These are phyloP conservation scores for Chromis chromis DNA, from an alignment of 2,797 vertebrate genomes.

Conservation along the genomic window DNA sequence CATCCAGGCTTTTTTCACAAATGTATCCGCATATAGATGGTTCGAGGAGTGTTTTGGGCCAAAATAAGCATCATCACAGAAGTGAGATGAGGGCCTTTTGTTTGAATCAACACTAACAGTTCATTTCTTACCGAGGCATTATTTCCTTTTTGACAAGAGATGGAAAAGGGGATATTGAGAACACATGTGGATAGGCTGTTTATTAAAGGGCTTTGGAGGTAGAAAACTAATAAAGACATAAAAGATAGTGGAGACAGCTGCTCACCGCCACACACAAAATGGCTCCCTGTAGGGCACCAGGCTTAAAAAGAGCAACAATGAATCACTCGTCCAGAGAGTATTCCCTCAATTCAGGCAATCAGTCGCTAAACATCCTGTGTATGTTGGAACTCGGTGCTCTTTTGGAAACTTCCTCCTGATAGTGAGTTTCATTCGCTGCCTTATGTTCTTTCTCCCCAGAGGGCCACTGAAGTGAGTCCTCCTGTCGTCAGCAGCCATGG, in stretches of 20 bases:
- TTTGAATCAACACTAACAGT: slow-evolving; percentile 56
- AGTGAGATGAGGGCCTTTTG: slow-evolving; percentile 42
- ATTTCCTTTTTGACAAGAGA: slow-evolving; percentile 61
- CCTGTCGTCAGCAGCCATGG: slow-evolving; percentile 77
- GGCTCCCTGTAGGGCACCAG: slow-evolving; percentile 56
- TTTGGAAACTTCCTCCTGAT: slow-evolving; percentile 45
- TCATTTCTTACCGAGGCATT: slow-evolving; percentile 60
- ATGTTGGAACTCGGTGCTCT: slow-evolving; percentile 37
- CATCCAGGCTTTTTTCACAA: background rate
- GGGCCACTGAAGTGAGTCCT: slow-evolving; percentile 77
- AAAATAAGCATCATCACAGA: slow-evolving; percentile 45
- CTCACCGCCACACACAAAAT: slow-evolving; percentile 56
- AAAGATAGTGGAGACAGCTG: slow-evolving; percentile 67
- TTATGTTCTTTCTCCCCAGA: slow-evolving; percentile 74
- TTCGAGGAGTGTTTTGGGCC: background rate
- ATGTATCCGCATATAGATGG: background rate
- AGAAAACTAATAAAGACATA: slow-evolving; percentile 51
- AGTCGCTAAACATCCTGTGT: slow-evolving; percentile 64
- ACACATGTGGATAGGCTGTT: slow-evolving; percentile 66
- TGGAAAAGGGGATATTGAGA: slow-evolving; percentile 68
- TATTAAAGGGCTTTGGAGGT: slow-evolving; percentile 64
- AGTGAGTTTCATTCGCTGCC: slow-evolving; percentile 38
- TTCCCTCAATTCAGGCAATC: slow-evolving; percentile 35
- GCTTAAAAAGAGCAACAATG: slow-evolving; percentile 47
- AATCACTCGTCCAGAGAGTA: slow-evolving; percentile 48